Conservation (phyloP, 2,888 invertebrate genomes). For the Cheilosia scutellata region DNA sequence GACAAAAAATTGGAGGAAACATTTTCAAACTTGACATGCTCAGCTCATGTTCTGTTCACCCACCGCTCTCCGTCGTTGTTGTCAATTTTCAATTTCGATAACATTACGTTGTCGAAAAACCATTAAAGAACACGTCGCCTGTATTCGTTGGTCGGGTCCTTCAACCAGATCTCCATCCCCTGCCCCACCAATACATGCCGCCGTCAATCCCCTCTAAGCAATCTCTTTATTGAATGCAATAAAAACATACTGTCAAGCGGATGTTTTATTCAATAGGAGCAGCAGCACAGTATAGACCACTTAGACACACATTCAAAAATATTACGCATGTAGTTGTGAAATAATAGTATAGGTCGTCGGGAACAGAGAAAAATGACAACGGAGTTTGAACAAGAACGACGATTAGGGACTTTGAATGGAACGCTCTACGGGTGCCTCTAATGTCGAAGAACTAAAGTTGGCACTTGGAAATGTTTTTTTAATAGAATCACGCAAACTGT, state of each 20-base stretch:
- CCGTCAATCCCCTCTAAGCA: slow-evolving; percentile 35
- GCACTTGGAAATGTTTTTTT: slow-evolving; percentile 69
- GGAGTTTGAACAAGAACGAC: slow-evolving; percentile 8
- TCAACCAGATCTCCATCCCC: not conserved
- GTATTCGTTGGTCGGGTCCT: slow-evolving; percentile 14
- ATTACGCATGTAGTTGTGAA: not conserved
- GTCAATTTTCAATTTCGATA: slow-evolving; percentile 73
- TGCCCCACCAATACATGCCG: not conserved
- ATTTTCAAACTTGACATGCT: slow-evolving; percentile 44
- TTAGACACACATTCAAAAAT: slow-evolving; percentile 41
- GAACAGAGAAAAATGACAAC: slow-evolving; percentile 43
- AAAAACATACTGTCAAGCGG: slow-evolving; percentile 71
- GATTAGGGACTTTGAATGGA: slow-evolving; percentile 41
- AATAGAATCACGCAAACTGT: slow-evolving; percentile 72
- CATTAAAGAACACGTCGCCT: slow-evolving; percentile 46
- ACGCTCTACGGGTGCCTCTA: slow-evolving; percentile 44
- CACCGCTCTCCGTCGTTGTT: slow-evolving; percentile 1
- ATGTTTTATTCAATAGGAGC: slow-evolving; percentile 72
- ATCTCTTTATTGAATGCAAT: slow-evolving; percentile 71
- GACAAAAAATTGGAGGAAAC: slow-evolving; percentile 26
- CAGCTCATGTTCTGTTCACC: not conserved
- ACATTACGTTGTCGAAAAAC: slow-evolving; percentile 60
- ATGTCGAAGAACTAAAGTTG: slow-evolving; percentile 57
- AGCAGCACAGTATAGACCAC: slow-evolving; percentile 40
- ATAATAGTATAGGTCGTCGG: slow-evolving; percentile 37